phyloP scores from a whole-genome alignment of 2,113 vertebrate species.

The Leptocoma aspasia region DNA sequence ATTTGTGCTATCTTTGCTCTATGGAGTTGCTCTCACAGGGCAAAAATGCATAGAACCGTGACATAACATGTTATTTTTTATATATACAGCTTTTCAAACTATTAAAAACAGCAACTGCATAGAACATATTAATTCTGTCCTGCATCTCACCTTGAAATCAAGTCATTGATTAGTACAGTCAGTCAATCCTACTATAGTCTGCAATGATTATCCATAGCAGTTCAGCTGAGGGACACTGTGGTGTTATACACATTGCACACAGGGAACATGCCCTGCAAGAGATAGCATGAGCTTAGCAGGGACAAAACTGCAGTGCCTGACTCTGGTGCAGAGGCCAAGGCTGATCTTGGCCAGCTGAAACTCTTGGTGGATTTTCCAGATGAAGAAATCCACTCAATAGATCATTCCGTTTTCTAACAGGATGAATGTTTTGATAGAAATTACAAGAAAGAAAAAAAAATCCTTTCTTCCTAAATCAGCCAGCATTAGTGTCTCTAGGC shows the following conservation, averaged over 20 bases:
- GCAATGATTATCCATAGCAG: background rate
- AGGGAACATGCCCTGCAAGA: background rate
- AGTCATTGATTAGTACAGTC: background rate
- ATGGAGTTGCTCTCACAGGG: background rate
- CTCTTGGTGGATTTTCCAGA: background rate
- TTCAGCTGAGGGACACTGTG: background rate
- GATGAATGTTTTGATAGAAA: background rate
- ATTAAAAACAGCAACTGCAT: background rate
- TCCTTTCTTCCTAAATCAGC: background rate
- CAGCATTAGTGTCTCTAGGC: background rate
- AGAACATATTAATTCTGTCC: background rate
- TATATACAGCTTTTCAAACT: background rate
- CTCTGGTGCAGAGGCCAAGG: background rate
- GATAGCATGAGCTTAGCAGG: background rate
- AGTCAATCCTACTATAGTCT: accelerated
- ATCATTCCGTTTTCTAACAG: background rate
- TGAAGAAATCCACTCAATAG: background rate
- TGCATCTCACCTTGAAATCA: background rate
- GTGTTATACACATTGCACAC: background rate
- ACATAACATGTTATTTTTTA: accelerated
- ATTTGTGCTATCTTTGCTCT: background rate
- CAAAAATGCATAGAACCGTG: background rate
- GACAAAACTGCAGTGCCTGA: background rate
- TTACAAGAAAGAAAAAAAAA: background rate
- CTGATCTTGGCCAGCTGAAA: background rate